Base-by-base conservation (phyloP, 2,797 vertebrate species). In the Coreius guichenoti region DNA sequence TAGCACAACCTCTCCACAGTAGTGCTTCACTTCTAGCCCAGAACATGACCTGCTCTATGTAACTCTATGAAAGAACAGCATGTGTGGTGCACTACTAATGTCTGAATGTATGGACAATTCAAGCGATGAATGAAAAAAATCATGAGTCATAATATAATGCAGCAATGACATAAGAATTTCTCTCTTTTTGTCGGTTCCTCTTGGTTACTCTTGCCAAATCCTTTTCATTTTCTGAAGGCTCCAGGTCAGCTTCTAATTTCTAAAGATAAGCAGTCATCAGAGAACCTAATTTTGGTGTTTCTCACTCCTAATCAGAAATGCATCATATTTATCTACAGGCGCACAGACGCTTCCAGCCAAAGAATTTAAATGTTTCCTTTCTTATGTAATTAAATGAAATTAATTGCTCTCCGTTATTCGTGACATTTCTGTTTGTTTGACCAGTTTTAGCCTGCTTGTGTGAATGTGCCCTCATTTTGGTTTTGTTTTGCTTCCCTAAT, bases 341-440 rank as follows among this genome's bases (percentile, higher is more conserved):
- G 86, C 90, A 88, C 91, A 92, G 89, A 91, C 87, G 89, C 88
- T 89, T 90, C 89, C 92, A 93, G 90, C 88, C 84, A 90, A 85
- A 90, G 91, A 92, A 92, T 94, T 92, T 92, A 89, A 94, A 87
- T 90, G 89, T 90, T 82, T 68, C 45, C 75, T 86, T 89, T 81
- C 88, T 90, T 91, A 92, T 93, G 90, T 91, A 93, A 94, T 95
- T 94, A 92, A 92, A 95, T 89, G 81, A 83, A 88, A 91, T 91
- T 91, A 93, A 94, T 94, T 93, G 90, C 80, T 91, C 91, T 90
- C 86, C 85, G 91, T 83, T 80, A 88, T 91, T 89, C 88, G 82
- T 90, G 86, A 87, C 56, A 19, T 88, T 80, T 51, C 33, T 13
- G 90, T 86, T 90, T 90, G 85, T 83, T 91, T 80, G 61, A 2